A percentile compares a stretch with the other conserved stretches of the same genome.
These are phyloP conservation scores for Sphyrna mokarran DNA, from an alignment of 2,113 vertebrate genomes.

Conservation along the genomic window DNA sequence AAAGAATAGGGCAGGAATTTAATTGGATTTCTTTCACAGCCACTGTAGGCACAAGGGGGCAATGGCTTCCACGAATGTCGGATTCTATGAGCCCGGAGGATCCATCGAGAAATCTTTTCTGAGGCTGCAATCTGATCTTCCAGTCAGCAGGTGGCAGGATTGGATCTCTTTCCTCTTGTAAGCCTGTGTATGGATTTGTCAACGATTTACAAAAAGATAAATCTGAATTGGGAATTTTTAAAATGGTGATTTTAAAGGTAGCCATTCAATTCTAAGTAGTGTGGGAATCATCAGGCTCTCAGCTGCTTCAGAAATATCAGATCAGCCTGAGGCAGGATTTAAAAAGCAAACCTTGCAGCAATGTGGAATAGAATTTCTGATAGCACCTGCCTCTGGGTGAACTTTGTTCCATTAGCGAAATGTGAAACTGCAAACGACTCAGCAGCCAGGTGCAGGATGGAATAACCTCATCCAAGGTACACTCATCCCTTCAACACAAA, in stretches of 20 bases:
- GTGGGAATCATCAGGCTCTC: background rate
- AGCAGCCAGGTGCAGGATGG: background rate
- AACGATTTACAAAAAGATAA: background rate
- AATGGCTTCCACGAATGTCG: too few relatives aligned
- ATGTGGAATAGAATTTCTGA: background rate
- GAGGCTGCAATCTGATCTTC: background rate
- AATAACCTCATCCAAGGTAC: background rate
- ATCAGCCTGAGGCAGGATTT: background rate
- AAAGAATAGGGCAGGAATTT: background rate
- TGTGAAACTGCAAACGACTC: background rate
- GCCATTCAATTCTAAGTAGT: background rate
- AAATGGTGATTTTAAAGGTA: background rate
- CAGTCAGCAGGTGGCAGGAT: constrained; percentile 17
- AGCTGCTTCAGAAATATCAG: background rate
- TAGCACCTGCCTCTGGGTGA: background rate
- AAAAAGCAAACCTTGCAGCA: background rate
- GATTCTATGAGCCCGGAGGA: background rate
- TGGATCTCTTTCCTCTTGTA: background rate
- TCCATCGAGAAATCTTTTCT: background rate
- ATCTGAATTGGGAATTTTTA: too few relatives aligned
- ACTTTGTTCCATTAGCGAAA: background rate
- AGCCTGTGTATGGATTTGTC: too few relatives aligned
- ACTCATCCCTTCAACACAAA: background rate
- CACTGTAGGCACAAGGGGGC: too few relatives aligned
- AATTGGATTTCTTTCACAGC: background rate